These are phyloP conservation scores for Dromaius novaehollandiae DNA, from an alignment of 2,113 vertebrate genomes.

Conservation along the genomic window DNA sequence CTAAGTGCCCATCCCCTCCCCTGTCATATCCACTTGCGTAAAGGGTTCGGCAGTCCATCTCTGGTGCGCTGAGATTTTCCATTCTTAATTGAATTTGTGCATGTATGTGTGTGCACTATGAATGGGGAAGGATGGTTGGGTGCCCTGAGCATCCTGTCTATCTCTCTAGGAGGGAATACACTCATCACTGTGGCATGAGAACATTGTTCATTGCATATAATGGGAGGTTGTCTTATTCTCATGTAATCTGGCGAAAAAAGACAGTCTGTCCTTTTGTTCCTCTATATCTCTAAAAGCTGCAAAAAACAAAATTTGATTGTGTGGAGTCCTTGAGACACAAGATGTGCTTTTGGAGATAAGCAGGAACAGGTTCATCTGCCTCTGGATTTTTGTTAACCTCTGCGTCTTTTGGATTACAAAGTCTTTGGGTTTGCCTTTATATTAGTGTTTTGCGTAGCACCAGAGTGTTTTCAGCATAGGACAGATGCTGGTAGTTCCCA, in stretches of 20 bases:
- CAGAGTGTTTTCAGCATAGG: neutral
- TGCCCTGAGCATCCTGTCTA: neutral
- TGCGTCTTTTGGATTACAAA: conserved; percentile 5
- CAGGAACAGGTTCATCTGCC: conserved; percentile 36
- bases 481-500: conserved; percentile 9
- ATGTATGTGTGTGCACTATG: neutral
- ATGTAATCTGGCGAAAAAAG: conserved; percentile 42
- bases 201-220: neutral
- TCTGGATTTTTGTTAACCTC: conserved; percentile 47
- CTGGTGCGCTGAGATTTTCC: conserved; percentile 45
- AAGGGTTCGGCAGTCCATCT: conserved; percentile 20
- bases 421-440: neutral
- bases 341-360: conserved; percentile 59
- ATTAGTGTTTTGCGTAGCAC: neutral
- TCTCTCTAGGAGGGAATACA: conserved; percentile 30
- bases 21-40: conserved; percentile 14
- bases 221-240: conserved; percentile 50
- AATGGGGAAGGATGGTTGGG: conserved; percentile 7
- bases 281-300: conserved; percentile 19
- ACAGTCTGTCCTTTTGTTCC: conserved; percentile 57
- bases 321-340: conserved; percentile 46
- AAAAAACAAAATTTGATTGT: conserved; percentile 51
- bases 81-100: conserved; percentile 43
- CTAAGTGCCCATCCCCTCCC: conserved; percentile 12
- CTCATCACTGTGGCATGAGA: conserved; percentile 42